Base-by-base conservation (phyloP, 2,113 vertebrate species). In the Vidua macroura region DNA sequence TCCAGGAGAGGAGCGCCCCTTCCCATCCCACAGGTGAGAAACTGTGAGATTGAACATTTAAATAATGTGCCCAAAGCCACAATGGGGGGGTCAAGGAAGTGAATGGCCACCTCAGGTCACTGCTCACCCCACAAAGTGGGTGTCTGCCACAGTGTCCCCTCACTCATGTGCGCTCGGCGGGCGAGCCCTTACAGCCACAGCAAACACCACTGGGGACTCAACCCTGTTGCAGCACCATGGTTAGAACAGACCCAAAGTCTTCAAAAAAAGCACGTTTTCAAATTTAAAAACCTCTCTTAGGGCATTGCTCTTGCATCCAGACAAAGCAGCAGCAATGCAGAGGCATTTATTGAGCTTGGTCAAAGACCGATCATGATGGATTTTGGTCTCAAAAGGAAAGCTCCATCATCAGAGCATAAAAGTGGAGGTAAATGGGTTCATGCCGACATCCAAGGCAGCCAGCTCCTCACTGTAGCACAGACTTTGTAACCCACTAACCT, bases 401-500 rank as follows among this genome's bases (percentile, higher is more conserved):
- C 11, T 80, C 55, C n/a, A 46, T 24, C 43, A 52, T 53, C 53
- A 48, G 6, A 43, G 39, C 48, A 83, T 69, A 21, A 77, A 79
- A 66, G 35, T 7, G 23, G 55, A 87, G 27, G 39, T 14, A 39
- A 94, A 83, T 7, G 49, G n/a, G 49, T 72, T 92, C 78, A 24
- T 51, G 30, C 70, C 90, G 55, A 37, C 63, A 79, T 73, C 43
- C 62, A 76, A 74, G 33, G 44, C 77, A 88, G 44, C 49, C 58
- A 88, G 58, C 44, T 86, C 62, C 85, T 92, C 35, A 23, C 55
- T 30, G 37, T 3, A 79, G 69, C 60, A 81, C 63, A 88, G 63
- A 33, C 75, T 91, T 52, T 30, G 49, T 94, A 91, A 94, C 87
- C 89, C 90, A 92, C 78, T 94, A 94, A 95, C 91, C 93, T 80